Evolutionary conservation across 1,140 invertebrate genomes (phyloP).

Genomic region (Zaprionus kolodkinae): DNA sequence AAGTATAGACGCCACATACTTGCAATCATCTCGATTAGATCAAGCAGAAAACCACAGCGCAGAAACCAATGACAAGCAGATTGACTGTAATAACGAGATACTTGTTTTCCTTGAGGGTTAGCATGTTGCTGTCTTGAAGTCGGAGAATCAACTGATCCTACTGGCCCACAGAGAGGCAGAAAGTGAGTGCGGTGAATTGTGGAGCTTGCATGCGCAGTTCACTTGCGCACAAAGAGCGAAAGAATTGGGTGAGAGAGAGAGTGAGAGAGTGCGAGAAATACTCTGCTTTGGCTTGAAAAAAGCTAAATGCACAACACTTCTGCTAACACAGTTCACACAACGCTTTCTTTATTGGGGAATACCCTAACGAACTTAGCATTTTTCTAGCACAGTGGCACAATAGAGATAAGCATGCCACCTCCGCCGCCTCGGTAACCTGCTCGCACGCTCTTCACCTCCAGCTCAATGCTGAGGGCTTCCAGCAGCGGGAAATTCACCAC

Average conservation of each 20-base stretch:
- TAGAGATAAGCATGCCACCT: background rate
- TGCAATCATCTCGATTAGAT: background rate
- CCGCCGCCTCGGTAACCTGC: background rate
- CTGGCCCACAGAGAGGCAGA: background rate
- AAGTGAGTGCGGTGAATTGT: background rate
- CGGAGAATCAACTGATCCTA: background rate
- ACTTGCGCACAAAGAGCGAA: background rate
- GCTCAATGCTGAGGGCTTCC: constrained; percentile 4
- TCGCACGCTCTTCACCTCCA: constrained; percentile 15
- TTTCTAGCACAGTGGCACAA: constrained; percentile 1
- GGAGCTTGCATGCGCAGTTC: background rate
- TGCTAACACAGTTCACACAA: background rate
- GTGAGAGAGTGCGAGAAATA: background rate
- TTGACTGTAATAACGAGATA: constrained; percentile 9
- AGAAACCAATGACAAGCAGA: background rate
- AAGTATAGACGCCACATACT: background rate
- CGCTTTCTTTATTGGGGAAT: background rate
- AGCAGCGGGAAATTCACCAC: background rate
- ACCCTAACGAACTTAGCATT: background rate
- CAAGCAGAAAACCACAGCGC: background rate
- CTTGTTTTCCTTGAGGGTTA: constrained; percentile 16
- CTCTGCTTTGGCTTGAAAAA: background rate
- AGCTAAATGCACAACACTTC: background rate
- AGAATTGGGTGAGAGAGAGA: background rate
- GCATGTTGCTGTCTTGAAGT: constrained; percentile 15